phyloP scores from a whole-genome alignment of 2,797 vertebrate species.

The Vultur gryphus region DNA sequence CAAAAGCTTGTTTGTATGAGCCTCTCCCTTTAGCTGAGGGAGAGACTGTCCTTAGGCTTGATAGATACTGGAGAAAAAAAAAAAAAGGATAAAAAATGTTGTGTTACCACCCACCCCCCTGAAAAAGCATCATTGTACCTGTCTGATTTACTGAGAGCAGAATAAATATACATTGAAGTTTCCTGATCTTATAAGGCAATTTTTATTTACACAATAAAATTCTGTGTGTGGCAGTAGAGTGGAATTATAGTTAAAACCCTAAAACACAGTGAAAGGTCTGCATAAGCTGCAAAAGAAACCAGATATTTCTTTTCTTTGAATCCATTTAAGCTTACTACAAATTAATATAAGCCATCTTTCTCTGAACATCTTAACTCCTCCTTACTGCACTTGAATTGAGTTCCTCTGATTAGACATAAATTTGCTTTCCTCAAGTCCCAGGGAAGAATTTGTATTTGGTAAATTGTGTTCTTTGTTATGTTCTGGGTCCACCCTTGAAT shows the following conservation, averaged over 20 bases:
- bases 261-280: background rate
- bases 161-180: background rate
- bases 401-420: background rate
- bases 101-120: fast-evolving
- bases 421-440: background rate
- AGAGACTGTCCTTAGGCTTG: background rate
- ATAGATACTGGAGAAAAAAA: background rate
- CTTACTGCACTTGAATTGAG: background rate
- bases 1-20: background rate
- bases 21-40: background rate
- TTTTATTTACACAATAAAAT: background rate
- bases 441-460: background rate
- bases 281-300: background rate
- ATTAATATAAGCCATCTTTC: background rate
- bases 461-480: background rate
- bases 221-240: background rate
- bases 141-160: background rate
- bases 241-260: background rate
- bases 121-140: background rate
- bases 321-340: background rate
- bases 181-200: background rate
- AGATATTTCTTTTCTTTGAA: background rate
- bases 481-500: background rate
- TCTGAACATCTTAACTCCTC: background rate
- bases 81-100: no score